phyloP scores from a whole-genome alignment of 2,113 vertebrate species.

The Corythornis madagascariensis region DNA sequence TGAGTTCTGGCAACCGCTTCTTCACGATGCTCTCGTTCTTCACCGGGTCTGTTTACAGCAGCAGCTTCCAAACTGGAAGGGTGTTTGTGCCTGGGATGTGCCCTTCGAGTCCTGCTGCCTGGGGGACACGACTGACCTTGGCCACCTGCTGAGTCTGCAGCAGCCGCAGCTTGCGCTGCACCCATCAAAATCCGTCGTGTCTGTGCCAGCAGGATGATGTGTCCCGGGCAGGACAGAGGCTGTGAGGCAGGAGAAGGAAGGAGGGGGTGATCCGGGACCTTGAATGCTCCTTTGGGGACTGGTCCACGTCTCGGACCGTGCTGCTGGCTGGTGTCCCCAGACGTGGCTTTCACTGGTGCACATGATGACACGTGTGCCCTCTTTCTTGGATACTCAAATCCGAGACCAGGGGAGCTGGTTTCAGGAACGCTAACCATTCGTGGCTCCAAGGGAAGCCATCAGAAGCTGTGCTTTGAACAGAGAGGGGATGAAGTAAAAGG shows the following conservation, averaged over 20 bases:
- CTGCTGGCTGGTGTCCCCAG: neutral
- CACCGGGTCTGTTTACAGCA: neutral
- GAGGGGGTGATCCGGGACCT: neutral
- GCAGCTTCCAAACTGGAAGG: neutral
- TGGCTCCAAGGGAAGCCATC: neutral
- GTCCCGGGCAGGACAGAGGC: too few relatives aligned
- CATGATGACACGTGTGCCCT: fast-evolving
- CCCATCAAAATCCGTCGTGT: neutral
- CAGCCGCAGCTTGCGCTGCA: neutral
- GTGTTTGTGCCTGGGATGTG: neutral
- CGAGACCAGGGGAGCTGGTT: neutral
- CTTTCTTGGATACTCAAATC: neutral
- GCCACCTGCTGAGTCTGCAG: neutral
- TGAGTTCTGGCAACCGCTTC: neutral
- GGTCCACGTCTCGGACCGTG: fast-evolving
- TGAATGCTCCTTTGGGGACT: fast-evolving
- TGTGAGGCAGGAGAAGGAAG: neutral
- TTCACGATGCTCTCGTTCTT: fast-evolving
- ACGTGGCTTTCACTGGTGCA: fast-evolving
- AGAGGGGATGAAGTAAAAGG: neutral
- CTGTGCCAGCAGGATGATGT: neutral
- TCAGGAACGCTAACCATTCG: neutral
- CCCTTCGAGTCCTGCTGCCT: neutral
- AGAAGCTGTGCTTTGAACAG: neutral
- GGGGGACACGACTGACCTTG: neutral